phyloP scores from a whole-genome alignment of 2,113 vertebrate genomes.

The Salvelinus namaycush region DNA sequence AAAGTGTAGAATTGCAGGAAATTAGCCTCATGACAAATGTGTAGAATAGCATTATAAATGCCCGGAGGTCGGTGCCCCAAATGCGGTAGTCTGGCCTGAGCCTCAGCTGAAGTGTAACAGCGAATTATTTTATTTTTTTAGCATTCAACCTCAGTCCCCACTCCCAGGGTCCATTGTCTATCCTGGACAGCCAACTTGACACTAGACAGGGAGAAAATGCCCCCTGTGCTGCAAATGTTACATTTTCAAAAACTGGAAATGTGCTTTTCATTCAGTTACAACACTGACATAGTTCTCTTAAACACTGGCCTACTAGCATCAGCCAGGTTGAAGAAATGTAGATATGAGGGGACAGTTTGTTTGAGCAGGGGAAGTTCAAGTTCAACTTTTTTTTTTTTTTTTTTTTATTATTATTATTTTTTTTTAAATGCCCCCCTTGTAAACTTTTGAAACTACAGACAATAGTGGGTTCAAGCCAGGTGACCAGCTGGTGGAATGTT shows the following conservation, averaged over 20 bases:
- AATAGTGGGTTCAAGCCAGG: background rate
- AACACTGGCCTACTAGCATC: background rate
- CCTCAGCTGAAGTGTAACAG: too few species aligned
- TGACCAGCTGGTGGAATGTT: background rate
- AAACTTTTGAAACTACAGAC: background rate
- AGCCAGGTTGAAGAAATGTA: background rate
- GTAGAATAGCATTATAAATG: too few species aligned
- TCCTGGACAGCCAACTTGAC: background rate
- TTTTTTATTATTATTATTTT: too few species aligned
- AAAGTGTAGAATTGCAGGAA: too few species aligned
- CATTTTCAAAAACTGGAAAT: background rate
- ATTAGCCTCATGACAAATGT: too few species aligned
- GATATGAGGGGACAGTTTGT: background rate
- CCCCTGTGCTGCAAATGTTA: background rate
- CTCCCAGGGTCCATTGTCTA: background rate
- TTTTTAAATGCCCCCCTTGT: background rate
- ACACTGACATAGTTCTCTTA: background rate
- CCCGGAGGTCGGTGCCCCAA: too few species aligned
- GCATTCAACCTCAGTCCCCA: background rate
- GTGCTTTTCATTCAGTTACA: background rate
- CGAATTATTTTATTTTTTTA: background rate
- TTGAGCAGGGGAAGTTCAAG: background rate
- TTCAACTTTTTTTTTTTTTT: background rate
- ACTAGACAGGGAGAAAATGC: background rate
- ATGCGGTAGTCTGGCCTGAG: too few species aligned